A percentile compares a stretch with the other conserved stretches of the same genome.
These are phyloP conservation scores for Heteromyza rotundicornis DNA, from an alignment of 2,888 invertebrate genomes.

Conservation along the genomic window DNA sequence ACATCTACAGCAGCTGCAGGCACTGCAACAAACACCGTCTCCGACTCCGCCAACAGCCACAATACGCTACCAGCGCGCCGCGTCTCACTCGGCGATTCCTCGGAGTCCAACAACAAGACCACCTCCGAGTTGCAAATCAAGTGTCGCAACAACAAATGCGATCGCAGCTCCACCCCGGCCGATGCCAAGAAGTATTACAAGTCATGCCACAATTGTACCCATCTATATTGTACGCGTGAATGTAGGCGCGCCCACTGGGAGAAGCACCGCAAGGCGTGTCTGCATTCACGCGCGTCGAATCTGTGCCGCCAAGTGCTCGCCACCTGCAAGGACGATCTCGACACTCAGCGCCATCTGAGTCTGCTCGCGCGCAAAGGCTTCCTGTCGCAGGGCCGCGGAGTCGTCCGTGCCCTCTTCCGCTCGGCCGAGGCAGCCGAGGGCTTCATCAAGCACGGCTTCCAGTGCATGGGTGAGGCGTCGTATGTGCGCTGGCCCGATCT, in stretches of 20 bases:
- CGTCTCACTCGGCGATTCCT: constrained; percentile 69
- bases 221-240: constrained; percentile 90
- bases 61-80: constrained; percentile 61
- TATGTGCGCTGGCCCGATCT: constrained; percentile 86
- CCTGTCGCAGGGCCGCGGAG: constrained; percentile 84
- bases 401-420: constrained; percentile 89
- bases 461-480: constrained; percentile 79
- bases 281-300: constrained; percentile 88
- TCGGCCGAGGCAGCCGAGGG: constrained; percentile 85
- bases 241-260: constrained; percentile 94
- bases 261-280: constrained; percentile 87
- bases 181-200: constrained; percentile 86
- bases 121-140: constrained; percentile 64
- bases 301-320: constrained; percentile 86
- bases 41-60: constrained; percentile 16
- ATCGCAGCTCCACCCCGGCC: constrained; percentile 71
- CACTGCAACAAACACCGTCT: constrained; percentile 21
- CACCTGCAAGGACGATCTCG: constrained; percentile 78
- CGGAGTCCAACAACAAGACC: constrained; percentile 59
- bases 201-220: constrained; percentile 93
- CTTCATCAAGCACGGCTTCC: constrained; percentile 80
- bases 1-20: neutral
- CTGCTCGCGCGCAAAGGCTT: constrained; percentile 84
- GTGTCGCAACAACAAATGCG: constrained; percentile 84
- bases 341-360: constrained; percentile 79